Conservation (phyloP, 2,797 vertebrate species). For the Trachops cirrhosus region DNA sequence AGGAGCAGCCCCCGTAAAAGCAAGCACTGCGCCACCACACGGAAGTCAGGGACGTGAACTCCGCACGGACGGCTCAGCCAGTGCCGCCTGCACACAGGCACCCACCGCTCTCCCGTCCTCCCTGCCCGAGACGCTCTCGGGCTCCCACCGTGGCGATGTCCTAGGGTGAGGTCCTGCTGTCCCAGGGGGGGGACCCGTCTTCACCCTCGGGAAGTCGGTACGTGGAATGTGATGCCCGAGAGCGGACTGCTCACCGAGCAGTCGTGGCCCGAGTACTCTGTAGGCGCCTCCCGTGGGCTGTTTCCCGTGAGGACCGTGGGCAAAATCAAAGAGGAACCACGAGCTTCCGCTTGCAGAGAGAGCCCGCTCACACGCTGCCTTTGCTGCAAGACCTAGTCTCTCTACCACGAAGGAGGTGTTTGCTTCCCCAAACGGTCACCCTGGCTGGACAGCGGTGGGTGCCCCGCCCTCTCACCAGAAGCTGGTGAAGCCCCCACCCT, state of each 20-base stretch:
- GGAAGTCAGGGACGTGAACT: accelerated
- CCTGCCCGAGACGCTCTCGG: not conserved
- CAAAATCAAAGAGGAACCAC: too few species aligned
- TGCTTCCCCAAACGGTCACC: too few species aligned
- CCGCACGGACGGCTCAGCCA: not conserved
- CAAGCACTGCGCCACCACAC: accelerated
- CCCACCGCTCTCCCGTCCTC: not conserved
- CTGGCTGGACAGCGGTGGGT: accelerated
- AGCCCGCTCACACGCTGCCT: not conserved
- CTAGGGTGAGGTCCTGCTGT: not conserved
- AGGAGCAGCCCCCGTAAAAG: accelerated
- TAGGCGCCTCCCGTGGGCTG: accelerated
- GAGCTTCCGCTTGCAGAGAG: too few species aligned
- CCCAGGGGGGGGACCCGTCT: not conserved
- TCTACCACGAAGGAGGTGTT: too few species aligned
- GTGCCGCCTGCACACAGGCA: accelerated
- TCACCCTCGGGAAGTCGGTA: accelerated
- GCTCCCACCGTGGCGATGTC: accelerated
- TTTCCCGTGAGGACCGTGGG: accelerated
- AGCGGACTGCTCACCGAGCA: not conserved
- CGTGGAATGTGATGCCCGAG: accelerated
- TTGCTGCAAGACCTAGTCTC: too few species aligned
- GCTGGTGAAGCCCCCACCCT: not conserved
- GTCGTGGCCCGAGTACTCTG: accelerated
- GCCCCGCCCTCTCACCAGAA: not conserved